Conservation (phyloP, 2,888 invertebrate genomes). For the Didymodactylos carnosus region DNA sequence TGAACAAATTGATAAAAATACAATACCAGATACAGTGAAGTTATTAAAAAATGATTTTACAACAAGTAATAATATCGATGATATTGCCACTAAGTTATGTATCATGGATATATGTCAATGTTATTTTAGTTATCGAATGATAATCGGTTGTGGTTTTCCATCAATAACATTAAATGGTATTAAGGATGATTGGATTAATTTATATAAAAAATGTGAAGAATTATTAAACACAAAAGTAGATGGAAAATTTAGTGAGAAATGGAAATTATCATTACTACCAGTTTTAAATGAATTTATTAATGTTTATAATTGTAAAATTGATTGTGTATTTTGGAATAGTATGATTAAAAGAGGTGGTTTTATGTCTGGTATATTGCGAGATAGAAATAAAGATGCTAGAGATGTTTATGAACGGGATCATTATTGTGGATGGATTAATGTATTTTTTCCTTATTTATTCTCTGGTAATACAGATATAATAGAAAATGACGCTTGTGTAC, state of each 20-base stretch:
- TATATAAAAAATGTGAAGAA: background rate
- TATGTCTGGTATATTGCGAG: too few relatives aligned
- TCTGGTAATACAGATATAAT: too few relatives aligned
- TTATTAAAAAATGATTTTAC: background rate
- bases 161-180: constrained; percentile 1
- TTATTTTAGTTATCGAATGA: constrained; percentile 1
- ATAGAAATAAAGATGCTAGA: background rate
- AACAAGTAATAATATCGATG: background rate
- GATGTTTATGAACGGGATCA: background rate
- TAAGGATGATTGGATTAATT: background rate
- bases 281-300: constrained; percentile 1
- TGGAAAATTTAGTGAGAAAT: background rate
- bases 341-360: constrained; percentile 6
- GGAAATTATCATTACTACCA: background rate
- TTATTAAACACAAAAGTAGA: too few relatives aligned
- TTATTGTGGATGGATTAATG: constrained; percentile 3
- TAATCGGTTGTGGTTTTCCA: constrained; percentile 2
- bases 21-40: background rate
- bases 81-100: constrained; percentile 1
- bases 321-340: constrained; percentile 4
- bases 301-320: background rate
- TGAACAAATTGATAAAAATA: background rate
- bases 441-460: constrained; percentile 6
- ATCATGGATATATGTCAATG: constrained; percentile 5
- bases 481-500: too few relatives aligned